A percentile compares a stretch with the other conserved stretches of the same genome.
Conservation (phyloP, 2,113 vertebrate species). For the Genyomyrus donnyi region DNA sequence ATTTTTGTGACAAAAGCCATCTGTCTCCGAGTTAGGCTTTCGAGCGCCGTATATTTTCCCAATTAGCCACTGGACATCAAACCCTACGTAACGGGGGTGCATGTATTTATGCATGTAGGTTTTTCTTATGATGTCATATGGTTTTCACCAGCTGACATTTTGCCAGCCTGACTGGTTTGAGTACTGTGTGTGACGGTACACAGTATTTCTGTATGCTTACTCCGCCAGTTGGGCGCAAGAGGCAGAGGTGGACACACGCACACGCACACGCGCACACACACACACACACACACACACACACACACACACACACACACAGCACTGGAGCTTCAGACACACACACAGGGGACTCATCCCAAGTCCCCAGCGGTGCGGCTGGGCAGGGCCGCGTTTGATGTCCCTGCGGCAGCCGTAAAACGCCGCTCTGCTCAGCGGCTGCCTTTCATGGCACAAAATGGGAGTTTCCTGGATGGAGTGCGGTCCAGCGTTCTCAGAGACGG, state of each 20-base stretch:
- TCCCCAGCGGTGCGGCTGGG: background rate
- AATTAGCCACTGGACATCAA: constrained; percentile 36
- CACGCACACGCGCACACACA: background rate
- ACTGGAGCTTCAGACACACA: background rate
- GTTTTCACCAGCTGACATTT: background rate
- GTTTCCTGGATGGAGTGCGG: background rate
- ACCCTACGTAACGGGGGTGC: background rate
- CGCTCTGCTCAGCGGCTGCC: background rate
- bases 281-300: background rate
- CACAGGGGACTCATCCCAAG: background rate
- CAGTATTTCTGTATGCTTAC: background rate
- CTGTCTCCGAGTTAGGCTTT: constrained; percentile 43
- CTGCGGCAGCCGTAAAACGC: background rate
- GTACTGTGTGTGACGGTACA: background rate
- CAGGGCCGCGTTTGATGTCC: background rate
- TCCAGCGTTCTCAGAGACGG: background rate
- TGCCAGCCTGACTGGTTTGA: background rate
- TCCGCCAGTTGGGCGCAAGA: background rate
- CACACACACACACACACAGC: background rate
- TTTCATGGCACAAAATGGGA: constrained; percentile 11
- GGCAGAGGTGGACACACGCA: no score
- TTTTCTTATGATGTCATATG: background rate
- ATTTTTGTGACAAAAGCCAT: constrained; percentile 41
- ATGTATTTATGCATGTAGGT: background rate
- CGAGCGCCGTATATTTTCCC: constrained; percentile 28